Percentiles rank a stretch among this genome's conserved stretches.
These are phyloP conservation scores for Caligus rogercresseyi DNA, from an alignment of 1,140 invertebrate genomes.

Conservation along the genomic window DNA sequence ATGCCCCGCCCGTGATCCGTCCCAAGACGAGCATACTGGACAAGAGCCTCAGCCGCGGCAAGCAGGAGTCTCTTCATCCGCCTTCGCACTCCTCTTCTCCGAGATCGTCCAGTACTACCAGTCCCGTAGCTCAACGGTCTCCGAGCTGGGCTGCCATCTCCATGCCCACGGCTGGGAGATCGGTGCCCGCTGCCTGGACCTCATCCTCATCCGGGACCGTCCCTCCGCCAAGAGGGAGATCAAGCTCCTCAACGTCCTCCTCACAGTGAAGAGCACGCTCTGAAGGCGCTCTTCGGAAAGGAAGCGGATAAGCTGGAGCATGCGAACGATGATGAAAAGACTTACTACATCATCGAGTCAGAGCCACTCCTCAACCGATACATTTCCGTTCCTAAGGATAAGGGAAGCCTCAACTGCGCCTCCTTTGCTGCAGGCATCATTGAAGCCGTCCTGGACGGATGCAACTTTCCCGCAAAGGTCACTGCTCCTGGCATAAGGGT, in stretches of 20 bases:
- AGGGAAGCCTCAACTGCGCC: slow-evolving; percentile 91
- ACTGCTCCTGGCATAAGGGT: slow-evolving; percentile 95
- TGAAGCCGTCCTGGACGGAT: slow-evolving; percentile 80
- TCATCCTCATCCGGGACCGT: slow-evolving; percentile 80
- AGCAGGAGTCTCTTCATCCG: slow-evolving; percentile 72
- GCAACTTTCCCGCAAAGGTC: slow-evolving; percentile 88
- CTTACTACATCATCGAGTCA: slow-evolving; percentile 96
- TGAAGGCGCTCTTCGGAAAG: slow-evolving; percentile 93
- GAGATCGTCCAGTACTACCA: slow-evolving; percentile 97
- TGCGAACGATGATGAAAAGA: slow-evolving; percentile 91
- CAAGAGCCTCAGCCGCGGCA: slow-evolving; percentile 75
- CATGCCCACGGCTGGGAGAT: slow-evolving; percentile 40
- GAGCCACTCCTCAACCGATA: slow-evolving; percentile 91
- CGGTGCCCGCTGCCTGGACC: slow-evolving; percentile 74
- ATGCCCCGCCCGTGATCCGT: slow-evolving; percentile 18
- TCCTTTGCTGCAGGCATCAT: slow-evolving; percentile 94
- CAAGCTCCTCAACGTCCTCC: slow-evolving; percentile 79
- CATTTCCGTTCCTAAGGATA: slow-evolving; percentile 95
- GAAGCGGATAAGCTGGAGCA: slow-evolving; percentile 97
- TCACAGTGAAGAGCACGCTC: slow-evolving; percentile 87
- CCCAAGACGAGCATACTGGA: slow-evolving; percentile 64
- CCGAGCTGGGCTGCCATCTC: slow-evolving; percentile 74
- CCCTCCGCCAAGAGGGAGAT: slow-evolving; percentile 76
- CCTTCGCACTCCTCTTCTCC: slow-evolving; percentile 86
- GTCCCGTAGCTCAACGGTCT: slow-evolving; percentile 79